Conservation (phyloP, 2,888 invertebrate species). For the Chrysolina haemoptera region DNA sequence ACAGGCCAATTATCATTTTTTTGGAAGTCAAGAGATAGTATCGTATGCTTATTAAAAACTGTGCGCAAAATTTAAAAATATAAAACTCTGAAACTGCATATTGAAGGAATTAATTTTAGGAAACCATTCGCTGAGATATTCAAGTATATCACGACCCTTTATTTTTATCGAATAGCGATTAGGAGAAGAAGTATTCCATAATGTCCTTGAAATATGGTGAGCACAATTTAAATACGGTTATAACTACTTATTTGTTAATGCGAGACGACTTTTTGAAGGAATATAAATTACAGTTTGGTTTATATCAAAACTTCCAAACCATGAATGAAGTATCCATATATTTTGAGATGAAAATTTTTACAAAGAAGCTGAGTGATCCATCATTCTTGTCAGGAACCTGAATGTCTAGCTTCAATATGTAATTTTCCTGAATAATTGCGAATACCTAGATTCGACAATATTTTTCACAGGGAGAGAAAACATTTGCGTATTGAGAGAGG, state of each 20-base stretch:
- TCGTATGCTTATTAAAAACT: too few species aligned
- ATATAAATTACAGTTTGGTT: not conserved
- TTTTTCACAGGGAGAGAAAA: too few species aligned
- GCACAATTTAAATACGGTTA: conserved; percentile 14
- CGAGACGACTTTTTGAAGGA: not conserved
- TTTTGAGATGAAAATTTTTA: too few species aligned
- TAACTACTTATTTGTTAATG: conserved; percentile 1
- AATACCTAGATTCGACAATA: too few species aligned
- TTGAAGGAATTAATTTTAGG: not conserved
- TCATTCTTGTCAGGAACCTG: too few species aligned
- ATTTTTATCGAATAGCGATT: conserved; percentile 17
- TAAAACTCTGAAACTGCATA: not conserved
- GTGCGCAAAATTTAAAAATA: not conserved
- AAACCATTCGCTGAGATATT: conserved; percentile 12
- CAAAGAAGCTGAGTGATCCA: too few species aligned
- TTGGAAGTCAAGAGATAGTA: too few species aligned
- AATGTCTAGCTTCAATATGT: too few species aligned
- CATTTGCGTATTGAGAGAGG: too few species aligned
- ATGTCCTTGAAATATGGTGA: conserved; percentile 1
- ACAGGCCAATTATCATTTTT: too few species aligned
- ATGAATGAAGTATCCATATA: too few species aligned
- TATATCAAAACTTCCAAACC: not conserved
- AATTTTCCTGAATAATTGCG: too few species aligned
- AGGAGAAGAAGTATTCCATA: not conserved
- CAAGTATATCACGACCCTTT: conserved; percentile 4